Evolutionary conservation across 2,113 vertebrate species (phyloP).

Genomic region (Philantomba maxwellii): DNA sequence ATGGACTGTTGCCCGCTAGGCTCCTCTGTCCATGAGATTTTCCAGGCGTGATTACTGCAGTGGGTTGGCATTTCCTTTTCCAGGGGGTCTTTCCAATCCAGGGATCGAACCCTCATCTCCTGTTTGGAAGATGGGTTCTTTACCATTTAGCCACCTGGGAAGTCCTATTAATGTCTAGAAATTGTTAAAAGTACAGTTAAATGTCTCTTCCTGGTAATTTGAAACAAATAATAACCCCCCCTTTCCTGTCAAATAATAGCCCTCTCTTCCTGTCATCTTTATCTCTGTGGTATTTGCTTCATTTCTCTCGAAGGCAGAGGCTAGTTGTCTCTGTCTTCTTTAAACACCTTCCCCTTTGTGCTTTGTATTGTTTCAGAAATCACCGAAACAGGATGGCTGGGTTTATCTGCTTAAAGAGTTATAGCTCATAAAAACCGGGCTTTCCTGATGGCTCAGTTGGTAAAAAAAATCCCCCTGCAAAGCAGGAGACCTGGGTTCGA

Average conservation of each 20-base stretch:
- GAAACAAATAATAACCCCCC: not conserved
- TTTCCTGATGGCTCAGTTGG: not conserved
- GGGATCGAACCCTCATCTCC: not conserved
- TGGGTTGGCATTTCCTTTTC: not conserved
- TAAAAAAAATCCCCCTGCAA: not conserved
- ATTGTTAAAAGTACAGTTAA: not conserved
- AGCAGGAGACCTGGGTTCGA: not conserved
- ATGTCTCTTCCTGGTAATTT: not conserved
- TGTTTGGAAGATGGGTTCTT: not conserved
- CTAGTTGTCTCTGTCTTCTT: not conserved
- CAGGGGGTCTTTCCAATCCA: not conserved
- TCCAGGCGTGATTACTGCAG: not conserved
- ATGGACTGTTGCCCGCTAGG: fast-evolving
- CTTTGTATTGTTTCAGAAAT: not conserved
- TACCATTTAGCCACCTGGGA: not conserved
- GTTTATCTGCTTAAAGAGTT: not conserved
- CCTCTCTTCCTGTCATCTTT: not conserved
- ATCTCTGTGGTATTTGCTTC: not conserved
- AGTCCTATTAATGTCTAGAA: not conserved
- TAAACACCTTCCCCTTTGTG: not conserved
- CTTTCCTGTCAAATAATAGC: not conserved
- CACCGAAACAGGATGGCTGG: not conserved
- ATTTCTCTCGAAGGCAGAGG: not conserved
- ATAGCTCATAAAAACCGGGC: not conserved
- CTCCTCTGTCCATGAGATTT: not conserved